phyloP scores from a whole-genome alignment of 2,888 invertebrate species.

The Clanis bilineata region DNA sequence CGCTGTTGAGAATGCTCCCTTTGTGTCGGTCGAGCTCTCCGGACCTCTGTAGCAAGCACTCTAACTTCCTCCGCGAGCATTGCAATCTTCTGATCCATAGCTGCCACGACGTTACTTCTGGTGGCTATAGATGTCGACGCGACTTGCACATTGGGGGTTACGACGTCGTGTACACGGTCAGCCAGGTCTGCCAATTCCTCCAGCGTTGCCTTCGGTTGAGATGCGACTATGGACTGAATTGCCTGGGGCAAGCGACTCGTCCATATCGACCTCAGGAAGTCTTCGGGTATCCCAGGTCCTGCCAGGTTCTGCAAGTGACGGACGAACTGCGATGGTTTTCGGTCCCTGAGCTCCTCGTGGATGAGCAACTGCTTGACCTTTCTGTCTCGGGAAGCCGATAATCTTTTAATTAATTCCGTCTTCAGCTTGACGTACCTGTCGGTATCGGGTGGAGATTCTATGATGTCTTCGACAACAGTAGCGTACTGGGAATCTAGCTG shows the following conservation, averaged over 20 bases:
- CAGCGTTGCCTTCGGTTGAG: conserved; percentile 16
- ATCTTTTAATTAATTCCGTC: not conserved
- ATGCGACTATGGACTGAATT: conserved; percentile 23
- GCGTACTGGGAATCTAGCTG: too few relatives aligned
- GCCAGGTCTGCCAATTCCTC: conserved; percentile 26
- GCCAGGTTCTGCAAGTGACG: not conserved
- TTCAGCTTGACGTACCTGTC: not conserved
- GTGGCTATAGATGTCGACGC: conserved; percentile 7
- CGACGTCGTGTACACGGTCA: conserved; percentile 24
- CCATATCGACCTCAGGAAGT: too few relatives aligned
- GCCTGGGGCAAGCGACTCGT: not conserved
- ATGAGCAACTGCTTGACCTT: too few relatives aligned
- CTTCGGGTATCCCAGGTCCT: not conserved
- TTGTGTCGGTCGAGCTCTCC: not conserved
- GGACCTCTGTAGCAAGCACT: not conserved
- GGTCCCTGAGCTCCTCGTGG: not conserved
- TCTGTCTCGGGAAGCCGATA: not conserved
- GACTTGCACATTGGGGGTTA: conserved; percentile 15
- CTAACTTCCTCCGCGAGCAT: not conserved
- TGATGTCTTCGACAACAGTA: too few relatives aligned
- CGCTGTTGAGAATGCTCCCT: not conserved
- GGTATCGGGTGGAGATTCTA: not conserved
- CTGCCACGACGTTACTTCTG: not conserved
- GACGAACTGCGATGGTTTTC: not conserved
- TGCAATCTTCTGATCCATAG: not conserved